Evolutionary conservation across 2,888 invertebrate genomes (phyloP).

Genomic region (Sipha maydis): DNA sequence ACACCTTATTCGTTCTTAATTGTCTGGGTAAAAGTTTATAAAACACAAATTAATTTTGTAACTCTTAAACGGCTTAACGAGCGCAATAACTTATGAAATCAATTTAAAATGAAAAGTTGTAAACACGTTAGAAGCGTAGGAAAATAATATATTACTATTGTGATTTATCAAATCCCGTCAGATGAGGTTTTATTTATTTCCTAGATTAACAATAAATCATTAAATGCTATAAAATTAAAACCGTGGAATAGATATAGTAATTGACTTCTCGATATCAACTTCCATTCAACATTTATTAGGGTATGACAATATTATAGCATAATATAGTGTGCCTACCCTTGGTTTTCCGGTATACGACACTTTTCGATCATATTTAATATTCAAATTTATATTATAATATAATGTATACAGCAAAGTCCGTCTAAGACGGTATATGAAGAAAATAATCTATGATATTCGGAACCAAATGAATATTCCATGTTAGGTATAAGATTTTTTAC

Average conservation of each 20-base stretch:
- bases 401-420: no score
- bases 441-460: no score
- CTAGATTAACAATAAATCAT: conserved; percentile 20
- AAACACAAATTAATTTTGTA: conserved; percentile 22
- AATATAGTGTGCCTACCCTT: no score
- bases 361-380: no score
- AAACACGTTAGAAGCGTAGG: background rate
- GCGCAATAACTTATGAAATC: background rate
- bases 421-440: no score
- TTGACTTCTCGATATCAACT: conserved; percentile 2
- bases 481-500: no score
- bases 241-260: background rate
- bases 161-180: conserved; percentile 5
- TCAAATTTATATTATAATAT: no score
- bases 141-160: background rate
- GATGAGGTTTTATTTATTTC: conserved; percentile 14
- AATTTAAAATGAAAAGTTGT: background rate
- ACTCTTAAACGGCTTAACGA: background rate
- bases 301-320: background rate
- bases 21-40: conserved; percentile 20
- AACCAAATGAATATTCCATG: no score
- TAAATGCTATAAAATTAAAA: conserved; percentile 1
- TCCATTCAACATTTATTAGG: background rate
- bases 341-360: no score
- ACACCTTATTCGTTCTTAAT: background rate